These are phyloP conservation scores for Drosophila pandora DNA, from an alignment of 1,140 invertebrate species.

Conservation along the genomic window DNA sequence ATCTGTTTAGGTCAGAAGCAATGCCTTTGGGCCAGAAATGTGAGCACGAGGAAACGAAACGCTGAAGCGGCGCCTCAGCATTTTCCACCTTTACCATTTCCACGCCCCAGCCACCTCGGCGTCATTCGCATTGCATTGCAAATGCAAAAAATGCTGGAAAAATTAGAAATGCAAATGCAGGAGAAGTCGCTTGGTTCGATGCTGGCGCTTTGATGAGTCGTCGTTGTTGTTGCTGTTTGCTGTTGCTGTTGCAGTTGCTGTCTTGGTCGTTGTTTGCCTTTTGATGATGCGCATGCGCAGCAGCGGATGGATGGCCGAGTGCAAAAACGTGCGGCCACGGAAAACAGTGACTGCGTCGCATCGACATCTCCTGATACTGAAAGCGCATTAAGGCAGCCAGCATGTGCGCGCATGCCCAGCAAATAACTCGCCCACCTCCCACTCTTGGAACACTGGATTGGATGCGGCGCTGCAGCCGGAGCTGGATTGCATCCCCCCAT, in stretches of 20 bases:
- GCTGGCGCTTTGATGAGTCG: slow-evolving; percentile 52
- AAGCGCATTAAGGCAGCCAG: slow-evolving; percentile 67
- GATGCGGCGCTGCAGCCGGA: slow-evolving; percentile 5
- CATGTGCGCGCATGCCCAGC: slow-evolving; percentile 81
- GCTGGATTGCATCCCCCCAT: slow-evolving; percentile 23
- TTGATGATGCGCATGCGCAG: slow-evolving; percentile 77
- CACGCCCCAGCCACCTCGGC: slow-evolving; percentile 50
- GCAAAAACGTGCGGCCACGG: slow-evolving; percentile 75
- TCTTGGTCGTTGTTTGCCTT: slow-evolving; percentile 46
- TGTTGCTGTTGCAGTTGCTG: not conserved
- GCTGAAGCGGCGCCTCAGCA: slow-evolving; percentile 40
- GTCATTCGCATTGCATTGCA: slow-evolving; percentile 53
- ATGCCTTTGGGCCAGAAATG: slow-evolving; percentile 5
- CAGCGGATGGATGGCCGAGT: slow-evolving; percentile 39
- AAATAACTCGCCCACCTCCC: slow-evolving; percentile 66
- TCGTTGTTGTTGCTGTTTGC: slow-evolving; percentile 11
- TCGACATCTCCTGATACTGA: slow-evolving; percentile 28
- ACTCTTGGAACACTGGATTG: slow-evolving; percentile 28
- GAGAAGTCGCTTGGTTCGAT: slow-evolving; percentile 28
- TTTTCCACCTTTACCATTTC: slow-evolving; percentile 41
- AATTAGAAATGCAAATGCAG: slow-evolving; percentile 80
- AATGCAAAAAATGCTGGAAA: slow-evolving; percentile 52
- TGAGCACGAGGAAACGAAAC: slow-evolving; percentile 31
- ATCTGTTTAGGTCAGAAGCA: slow-evolving; percentile 5
- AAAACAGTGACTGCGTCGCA: slow-evolving; percentile 29